Evolutionary conservation across 2,113 vertebrate genomes (phyloP).

Genomic region (Centropus bengalensis): DNA sequence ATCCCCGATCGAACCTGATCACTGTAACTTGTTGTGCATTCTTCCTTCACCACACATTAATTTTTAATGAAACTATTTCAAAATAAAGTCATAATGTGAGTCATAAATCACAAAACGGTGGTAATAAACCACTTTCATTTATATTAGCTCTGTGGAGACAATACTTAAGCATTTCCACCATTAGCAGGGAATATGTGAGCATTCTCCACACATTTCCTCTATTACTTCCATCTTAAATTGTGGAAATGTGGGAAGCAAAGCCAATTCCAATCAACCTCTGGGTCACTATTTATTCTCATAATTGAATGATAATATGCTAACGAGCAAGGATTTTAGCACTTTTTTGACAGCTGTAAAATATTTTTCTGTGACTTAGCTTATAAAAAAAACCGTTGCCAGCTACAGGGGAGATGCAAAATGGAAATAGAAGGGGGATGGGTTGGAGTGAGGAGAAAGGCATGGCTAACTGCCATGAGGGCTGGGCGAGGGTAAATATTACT

Average conservation of each 20-base stretch:
- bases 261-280: slow-evolving; percentile 46
- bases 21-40: slow-evolving; percentile 59
- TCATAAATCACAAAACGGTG: slow-evolving; percentile 79
- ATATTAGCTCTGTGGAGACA: slow-evolving; percentile 52
- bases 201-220: slow-evolving; percentile 21
- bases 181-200: slow-evolving; percentile 70
- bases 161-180: slow-evolving; percentile 71
- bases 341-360: slow-evolving; percentile 37
- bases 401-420: neutral
- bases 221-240: slow-evolving; percentile 58
- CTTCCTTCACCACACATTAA: slow-evolving; percentile 76
- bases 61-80: slow-evolving; percentile 82
- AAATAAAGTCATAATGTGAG: slow-evolving; percentile 79
- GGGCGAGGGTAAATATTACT: neutral
- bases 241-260: slow-evolving; percentile 62
- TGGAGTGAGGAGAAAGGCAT: neutral
- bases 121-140: slow-evolving; percentile 76
- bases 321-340: slow-evolving; percentile 55
- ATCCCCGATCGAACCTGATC: slow-evolving; percentile 36
- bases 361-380: neutral
- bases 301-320: slow-evolving; percentile 72
- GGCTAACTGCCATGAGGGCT: neutral
- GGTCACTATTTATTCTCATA: slow-evolving; percentile 66
- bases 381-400: neutral
- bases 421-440: neutral